Base-by-base conservation (phyloP, 1,140 invertebrate genomes). In the Drosophila novamexicana region DNA sequence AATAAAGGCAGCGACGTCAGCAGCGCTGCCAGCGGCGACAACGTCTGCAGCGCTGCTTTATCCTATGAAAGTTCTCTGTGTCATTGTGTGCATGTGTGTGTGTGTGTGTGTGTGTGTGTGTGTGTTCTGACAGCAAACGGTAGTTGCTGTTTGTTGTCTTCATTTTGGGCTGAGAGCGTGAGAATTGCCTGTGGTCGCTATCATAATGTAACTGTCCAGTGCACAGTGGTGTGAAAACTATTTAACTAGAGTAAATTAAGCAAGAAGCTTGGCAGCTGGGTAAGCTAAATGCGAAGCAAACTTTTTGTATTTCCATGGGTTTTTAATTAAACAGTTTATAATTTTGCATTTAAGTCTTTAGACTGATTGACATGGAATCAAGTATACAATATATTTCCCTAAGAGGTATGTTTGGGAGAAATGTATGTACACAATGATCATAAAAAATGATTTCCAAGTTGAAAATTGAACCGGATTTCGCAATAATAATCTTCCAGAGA, bases 81-180 rank as follows among this genome's bases (percentile, higher is more conserved):
- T 29, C 22, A 18, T 16, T 34, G n/a, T 52, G 12, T n/a, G 14
- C 1, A 5, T 9, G 34, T 53, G 8, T 37, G 52, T 53, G 18
- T 18, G 18, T 18, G 18, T 18, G 18, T 18, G 50, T 16, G 12
- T 34, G 29, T 52, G 29, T 14, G 22, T 22, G 22, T 3, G 22
- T 22, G 22, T 22, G 10, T 65, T 62, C 74, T 77, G 77, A 68
- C 63, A 65, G 81, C 67, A 62, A 71, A 77, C 62, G 40, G 47
- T 71, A 56, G 61, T 75, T 83, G 45, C 65, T 69, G 32, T 71
- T 77, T 78, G 82, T 85, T 85, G 81, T 85, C 81, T 85, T 85
- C 63, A 86, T 86, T 78, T 80, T 29, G 36, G 14, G 22, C n/a
- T 8, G 63, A 39, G 36, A 57, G 57, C 65, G 40, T 74, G 71